Conservation (phyloP, 2,888 invertebrate genomes). For the Pachliopta kotzebuea region DNA sequence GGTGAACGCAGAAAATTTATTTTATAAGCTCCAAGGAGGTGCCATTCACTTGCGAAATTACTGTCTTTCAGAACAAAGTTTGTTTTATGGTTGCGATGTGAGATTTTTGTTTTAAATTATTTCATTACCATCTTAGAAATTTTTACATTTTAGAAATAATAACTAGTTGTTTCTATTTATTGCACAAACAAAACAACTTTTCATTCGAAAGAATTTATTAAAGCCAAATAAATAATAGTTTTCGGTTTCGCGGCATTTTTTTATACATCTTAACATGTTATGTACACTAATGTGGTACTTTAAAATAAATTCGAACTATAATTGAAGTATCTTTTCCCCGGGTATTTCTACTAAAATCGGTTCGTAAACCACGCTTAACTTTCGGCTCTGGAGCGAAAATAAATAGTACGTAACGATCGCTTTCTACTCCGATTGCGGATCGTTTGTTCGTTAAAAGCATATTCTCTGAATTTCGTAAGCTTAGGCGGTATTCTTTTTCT, state of each 20-base stretch:
- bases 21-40: slow-evolving; percentile 25
- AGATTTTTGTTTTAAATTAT: neutral
- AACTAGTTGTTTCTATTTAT: neutral
- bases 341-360: slow-evolving; percentile 9
- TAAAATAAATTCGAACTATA: slow-evolving; percentile 2
- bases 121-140: neutral
- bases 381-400: slow-evolving; percentile 18
- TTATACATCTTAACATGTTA: no score
- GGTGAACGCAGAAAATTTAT: slow-evolving; percentile 27
- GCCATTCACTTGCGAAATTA: slow-evolving; percentile 21
- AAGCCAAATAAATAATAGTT: no score
- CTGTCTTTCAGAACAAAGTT: slow-evolving; percentile 25
- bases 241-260: no score
- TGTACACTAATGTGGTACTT: no score
- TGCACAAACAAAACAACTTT: no score
- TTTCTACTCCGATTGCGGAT: slow-evolving; percentile 24
- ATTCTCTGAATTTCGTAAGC: slow-evolving; percentile 18
- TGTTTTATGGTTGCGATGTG: slow-evolving; percentile 18
- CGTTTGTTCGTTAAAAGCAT: slow-evolving; percentile 12
- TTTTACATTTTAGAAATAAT: neutral
- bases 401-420: slow-evolving; percentile 17
- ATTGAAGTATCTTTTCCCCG: slow-evolving; percentile 6
- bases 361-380: slow-evolving; percentile 10
- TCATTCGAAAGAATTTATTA: no score
- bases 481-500: slow-evolving; percentile 5